Evolutionary conservation across 2,797 vertebrate species (phyloP), one percentile per base, ranked within the genome.

Genomic region (Epinephelus coioides): DNA sequence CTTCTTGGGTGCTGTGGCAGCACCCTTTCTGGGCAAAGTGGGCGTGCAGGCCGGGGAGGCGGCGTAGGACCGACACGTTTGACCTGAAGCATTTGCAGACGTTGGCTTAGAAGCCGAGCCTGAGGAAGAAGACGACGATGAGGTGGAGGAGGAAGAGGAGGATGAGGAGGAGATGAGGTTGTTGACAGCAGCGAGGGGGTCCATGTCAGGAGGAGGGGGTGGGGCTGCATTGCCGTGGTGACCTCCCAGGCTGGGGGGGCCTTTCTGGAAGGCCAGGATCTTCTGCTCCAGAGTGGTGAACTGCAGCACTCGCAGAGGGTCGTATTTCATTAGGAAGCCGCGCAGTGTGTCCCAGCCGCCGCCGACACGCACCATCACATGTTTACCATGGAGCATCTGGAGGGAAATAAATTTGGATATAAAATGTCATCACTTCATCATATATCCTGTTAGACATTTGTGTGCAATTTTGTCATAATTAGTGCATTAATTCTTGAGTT

Each of bases 301-400:
- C 92, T 99, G 97, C 77, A 99, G 94, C 53, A 98, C 96, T 5
- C 98, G 93, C 82, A 96, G 97, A 0, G 98, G 98, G 91, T 99
- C 98, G 7, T 99, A 97, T 73, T 99, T 99, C 38, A 95, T 94
- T 60, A 99, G 94, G 93, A 99, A 99, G 11, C 98, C 98, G 62
- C 97, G 97, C 75, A 99, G 97, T 0, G 98, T 99, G 92, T 99
- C 98, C 98, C 98, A 99, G 76, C 98, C 98, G 50, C 98, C 98
- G 6, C 98, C 98, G 0, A 99, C 98, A 6, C 98, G 98, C 38
- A 99, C 98, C 98, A 99, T 99, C 90, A 99, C 98, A 0, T 99
- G 98, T 89, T 99, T 99, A 44, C 97, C 98, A 18, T 99, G 98
- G 7, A 99, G 96, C 98, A 99, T 99, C 98, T 99, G 86, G 76